Evolutionary conservation across 2,888 invertebrate genomes (phyloP).

Genomic region (Acanthococcus lagerstroemiae): DNA sequence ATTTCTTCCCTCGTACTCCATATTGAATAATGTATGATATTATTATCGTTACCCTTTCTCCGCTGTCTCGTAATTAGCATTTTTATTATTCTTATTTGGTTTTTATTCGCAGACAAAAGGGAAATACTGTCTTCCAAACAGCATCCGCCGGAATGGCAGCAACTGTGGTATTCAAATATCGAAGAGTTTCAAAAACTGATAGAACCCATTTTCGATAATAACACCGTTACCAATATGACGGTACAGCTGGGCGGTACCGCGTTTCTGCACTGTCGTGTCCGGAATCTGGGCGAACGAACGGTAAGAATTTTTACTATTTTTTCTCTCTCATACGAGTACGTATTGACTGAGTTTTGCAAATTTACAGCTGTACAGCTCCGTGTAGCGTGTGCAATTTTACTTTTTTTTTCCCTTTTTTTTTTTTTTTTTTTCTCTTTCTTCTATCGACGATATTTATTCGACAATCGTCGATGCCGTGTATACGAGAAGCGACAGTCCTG

Average conservation of each 20-base stretch:
- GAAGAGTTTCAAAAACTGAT: constrained; percentile 46
- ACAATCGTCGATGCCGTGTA: too few relatives aligned
- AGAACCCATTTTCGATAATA: constrained; percentile 52
- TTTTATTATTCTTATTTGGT: not conserved
- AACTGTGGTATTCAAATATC: constrained; percentile 52
- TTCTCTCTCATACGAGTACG: too few relatives aligned
- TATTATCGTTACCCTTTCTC: too few relatives aligned
- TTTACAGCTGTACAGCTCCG: too few relatives aligned
- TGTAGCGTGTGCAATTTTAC: too few relatives aligned
- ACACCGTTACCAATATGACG: constrained; percentile 63
- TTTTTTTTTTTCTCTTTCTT: not conserved
- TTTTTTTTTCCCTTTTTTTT: not conserved
- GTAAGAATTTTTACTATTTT: too few relatives aligned
- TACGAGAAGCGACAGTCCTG: too few relatives aligned
- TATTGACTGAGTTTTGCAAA: too few relatives aligned
- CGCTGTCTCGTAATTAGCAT: too few relatives aligned
- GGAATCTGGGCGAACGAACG: constrained; percentile 59
- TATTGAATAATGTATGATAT: too few relatives aligned
- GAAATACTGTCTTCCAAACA: constrained; percentile 31
- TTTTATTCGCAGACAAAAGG: constrained; percentile 30
- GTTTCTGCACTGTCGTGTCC: constrained; percentile 69
- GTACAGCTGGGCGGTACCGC: constrained; percentile 68
- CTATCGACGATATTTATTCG: not conserved
- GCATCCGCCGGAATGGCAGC: constrained; percentile 50
- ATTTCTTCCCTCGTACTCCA: too few relatives aligned